Conservation (phyloP, 2,797 vertebrate genomes). For the Neostethus bicornis region DNA sequence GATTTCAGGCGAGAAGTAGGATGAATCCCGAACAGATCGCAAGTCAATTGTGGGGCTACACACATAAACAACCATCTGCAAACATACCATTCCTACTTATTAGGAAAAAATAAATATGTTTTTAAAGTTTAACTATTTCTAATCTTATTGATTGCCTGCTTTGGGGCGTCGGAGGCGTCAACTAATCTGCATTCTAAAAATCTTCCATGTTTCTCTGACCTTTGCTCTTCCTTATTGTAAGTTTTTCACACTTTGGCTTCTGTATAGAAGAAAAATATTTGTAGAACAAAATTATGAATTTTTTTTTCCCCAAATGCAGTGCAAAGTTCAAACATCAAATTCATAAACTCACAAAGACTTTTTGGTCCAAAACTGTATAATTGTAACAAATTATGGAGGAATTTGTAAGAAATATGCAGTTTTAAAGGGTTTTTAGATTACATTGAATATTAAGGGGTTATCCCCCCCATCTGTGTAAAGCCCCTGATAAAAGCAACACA, state of each 20-base stretch:
- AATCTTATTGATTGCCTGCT: neutral
- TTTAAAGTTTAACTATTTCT: neutral
- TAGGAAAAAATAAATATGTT: neutral
- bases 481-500: slow-evolving; percentile 12
- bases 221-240: slow-evolving; percentile 14
- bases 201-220: slow-evolving; percentile 6
- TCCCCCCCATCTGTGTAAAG: slow-evolving; percentile 1
- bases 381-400: neutral
- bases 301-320: too few species aligned
- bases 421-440: neutral
- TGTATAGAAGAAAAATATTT: slow-evolving; percentile 10
- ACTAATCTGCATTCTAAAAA: slow-evolving; percentile 11
- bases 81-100: too few species aligned
- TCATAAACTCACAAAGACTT: neutral
- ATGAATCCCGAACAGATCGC: too few species aligned
- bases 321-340: too few species aligned
- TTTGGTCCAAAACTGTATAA: neutral
- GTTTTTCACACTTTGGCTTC: slow-evolving; percentile 23
- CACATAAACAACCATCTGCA: too few species aligned
- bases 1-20: too few species aligned
- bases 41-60: too few species aligned
- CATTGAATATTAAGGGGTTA: slow-evolving; percentile 9
- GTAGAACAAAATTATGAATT: too few species aligned
- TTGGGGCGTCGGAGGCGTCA: slow-evolving; percentile 19
- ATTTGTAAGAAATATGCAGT: neutral